These are phyloP conservation scores for Glossosoma conforme DNA, from an alignment of 1,140 invertebrate species.

Conservation along the genomic window DNA sequence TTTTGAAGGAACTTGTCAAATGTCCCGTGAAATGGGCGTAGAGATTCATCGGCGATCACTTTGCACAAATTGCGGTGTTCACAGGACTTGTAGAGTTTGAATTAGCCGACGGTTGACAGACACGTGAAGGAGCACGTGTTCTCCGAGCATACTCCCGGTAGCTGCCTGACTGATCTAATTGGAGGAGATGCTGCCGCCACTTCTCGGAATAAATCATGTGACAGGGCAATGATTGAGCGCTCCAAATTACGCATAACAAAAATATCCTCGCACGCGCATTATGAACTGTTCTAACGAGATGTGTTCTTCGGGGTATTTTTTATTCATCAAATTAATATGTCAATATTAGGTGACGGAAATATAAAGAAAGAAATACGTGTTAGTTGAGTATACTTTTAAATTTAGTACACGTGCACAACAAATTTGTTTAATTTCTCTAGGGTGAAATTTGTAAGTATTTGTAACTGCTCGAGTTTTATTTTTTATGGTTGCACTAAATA, in stretches of 20 bases:
- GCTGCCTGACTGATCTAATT: not conserved
- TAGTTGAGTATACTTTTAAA: no score
- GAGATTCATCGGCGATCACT: slow-evolving; percentile 2
- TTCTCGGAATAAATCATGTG: slow-evolving; percentile 13
- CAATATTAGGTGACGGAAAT: no score
- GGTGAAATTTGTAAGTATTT: no score
- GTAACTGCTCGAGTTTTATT: no score
- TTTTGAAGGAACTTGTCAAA: slow-evolving; percentile 12
- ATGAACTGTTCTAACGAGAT: no score
- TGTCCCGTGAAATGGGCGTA: slow-evolving; percentile 27
- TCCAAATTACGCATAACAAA: slow-evolving; percentile 23
- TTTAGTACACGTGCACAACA: no score
- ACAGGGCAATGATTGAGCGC: slow-evolving; percentile 21
- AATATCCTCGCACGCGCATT: not conserved
- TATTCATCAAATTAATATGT: no score
- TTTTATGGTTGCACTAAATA: no score
- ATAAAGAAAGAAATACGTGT: no score
- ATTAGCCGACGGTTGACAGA: slow-evolving; percentile 28
- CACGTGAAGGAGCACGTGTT: slow-evolving; percentile 21
- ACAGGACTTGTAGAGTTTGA: slow-evolving; percentile 19
- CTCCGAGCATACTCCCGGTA: not conserved
- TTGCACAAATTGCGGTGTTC: slow-evolving; percentile 17
- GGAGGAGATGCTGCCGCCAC: not conserved
- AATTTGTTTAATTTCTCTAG: no score
- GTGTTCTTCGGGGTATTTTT: no score